A percentile compares a stretch with the other conserved stretches of the same genome.
phyloP scores from a whole-genome alignment of 2,113 vertebrate genomes.

The Lampris megalopsis region DNA sequence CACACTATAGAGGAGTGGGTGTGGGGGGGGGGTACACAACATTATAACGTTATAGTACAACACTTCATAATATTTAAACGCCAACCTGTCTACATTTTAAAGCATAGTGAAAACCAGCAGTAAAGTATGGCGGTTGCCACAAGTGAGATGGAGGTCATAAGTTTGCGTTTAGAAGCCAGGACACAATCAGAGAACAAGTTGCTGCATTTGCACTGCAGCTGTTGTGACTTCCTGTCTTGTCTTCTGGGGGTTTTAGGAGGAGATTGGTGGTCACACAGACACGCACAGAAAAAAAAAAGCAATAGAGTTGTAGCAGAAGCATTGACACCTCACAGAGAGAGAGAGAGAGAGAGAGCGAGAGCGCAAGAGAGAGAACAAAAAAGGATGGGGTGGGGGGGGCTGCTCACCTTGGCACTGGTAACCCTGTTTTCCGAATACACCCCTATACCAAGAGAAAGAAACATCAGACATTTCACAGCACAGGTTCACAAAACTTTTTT shows the following conservation, averaged over 20 bases:
- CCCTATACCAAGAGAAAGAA: conserved; percentile 84
- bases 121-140: neutral
- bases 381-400: neutral
- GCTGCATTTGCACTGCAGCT: neutral
- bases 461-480: conserved; percentile 16
- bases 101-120: neutral
- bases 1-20: conserved; percentile 85
- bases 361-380: no score
- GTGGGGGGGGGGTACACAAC: no score
- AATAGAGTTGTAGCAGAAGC: neutral
- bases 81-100: neutral
- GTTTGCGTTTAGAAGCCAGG: neutral
- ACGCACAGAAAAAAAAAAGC: neutral
- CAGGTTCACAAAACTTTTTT: neutral
- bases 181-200: neutral
- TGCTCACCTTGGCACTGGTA: conserved; percentile 97
- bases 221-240: neutral
- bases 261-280: neutral
- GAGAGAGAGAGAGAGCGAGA: neutral
- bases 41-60: no score
- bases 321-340: neutral
- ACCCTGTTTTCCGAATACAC: conserved; percentile 97
- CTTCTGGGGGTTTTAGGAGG: neutral
- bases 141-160: neutral
- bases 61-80: no score